These are phyloP conservation scores for Hydrophis major DNA, from an alignment of 2,797 vertebrate genomes.

Conservation along the genomic window DNA sequence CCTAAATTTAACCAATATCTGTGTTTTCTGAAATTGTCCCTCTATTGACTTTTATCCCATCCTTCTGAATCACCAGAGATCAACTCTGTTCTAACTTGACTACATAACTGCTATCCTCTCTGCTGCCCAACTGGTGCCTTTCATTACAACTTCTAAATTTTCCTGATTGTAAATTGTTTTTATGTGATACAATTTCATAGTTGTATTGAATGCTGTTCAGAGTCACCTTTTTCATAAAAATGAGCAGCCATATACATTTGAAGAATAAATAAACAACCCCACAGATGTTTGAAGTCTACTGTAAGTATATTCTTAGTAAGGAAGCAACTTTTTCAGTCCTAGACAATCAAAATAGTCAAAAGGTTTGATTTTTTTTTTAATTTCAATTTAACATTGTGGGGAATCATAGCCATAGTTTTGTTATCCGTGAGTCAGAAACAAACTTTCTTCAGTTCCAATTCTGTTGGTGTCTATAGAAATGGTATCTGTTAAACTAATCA, in stretches of 20 bases:
- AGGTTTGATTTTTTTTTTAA: not conserved
- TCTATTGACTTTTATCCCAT: not conserved
- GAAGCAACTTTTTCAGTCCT: not conserved
- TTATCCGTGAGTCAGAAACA: not conserved
- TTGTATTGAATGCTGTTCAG: not conserved
- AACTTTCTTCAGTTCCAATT: not conserved
- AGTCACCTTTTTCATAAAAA: not conserved
- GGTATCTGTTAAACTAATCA: not conserved
- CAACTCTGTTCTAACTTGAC: not conserved
- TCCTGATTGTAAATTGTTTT: not conserved
- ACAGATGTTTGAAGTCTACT: not conserved
- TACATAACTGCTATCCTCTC: not conserved
- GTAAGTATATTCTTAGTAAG: not conserved
- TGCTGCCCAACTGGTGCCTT: not conserved
- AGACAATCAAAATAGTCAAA: not conserved
- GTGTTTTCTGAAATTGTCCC: not conserved
- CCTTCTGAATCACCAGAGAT: not conserved
- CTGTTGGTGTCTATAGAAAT: not conserved
- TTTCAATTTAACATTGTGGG: not conserved
- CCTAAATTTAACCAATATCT: not conserved
- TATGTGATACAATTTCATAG: not conserved
- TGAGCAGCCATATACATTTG: not conserved
- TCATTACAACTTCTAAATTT: not conserved
- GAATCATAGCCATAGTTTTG: not conserved
- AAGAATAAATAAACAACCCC: not conserved